These are phyloP conservation scores for Enoplosus armatus DNA, from an alignment of 2,797 vertebrate species.

Conservation along the genomic window DNA sequence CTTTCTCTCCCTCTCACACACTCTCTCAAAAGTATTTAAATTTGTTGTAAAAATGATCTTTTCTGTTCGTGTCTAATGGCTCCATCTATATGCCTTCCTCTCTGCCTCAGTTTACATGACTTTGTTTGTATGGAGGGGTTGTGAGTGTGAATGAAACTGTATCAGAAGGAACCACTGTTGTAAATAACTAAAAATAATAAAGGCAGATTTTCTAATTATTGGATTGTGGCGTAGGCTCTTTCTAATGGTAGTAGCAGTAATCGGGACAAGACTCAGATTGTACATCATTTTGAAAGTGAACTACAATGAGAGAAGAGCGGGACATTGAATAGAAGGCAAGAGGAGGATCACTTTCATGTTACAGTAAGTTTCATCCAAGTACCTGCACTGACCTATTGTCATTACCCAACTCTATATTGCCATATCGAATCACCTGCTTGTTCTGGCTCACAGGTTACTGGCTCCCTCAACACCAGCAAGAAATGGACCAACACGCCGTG, in stretches of 20 bases:
- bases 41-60: slow-evolving; percentile 27
- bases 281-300: not conserved
- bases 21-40: slow-evolving; percentile 57
- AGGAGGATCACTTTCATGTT: not conserved
- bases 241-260: not conserved
- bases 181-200: slow-evolving; percentile 83
- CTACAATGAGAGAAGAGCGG: not conserved
- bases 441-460: not conserved
- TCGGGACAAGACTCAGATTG: not conserved
- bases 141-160: slow-evolving; percentile 68
- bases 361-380: not conserved
- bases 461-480: not conserved
- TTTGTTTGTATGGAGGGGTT: slow-evolving; percentile 62
- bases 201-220: slow-evolving; percentile 77
- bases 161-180: slow-evolving; percentile 79
- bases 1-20: slow-evolving; percentile 7
- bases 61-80: slow-evolving; percentile 35
- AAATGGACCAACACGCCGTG: too few relatives aligned
- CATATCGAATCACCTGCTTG: not conserved
- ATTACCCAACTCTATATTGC: too few relatives aligned
- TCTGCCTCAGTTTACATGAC: slow-evolving; percentile 69
- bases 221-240: not conserved
- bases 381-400: not conserved
- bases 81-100: slow-evolving; percentile 47
- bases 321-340: not conserved